Evolutionary conservation across 92 coral and sea anemone species (phyloP), one percentile per base, ranked within the genome.

Genomic region (Pocillopora meandrina): DNA sequence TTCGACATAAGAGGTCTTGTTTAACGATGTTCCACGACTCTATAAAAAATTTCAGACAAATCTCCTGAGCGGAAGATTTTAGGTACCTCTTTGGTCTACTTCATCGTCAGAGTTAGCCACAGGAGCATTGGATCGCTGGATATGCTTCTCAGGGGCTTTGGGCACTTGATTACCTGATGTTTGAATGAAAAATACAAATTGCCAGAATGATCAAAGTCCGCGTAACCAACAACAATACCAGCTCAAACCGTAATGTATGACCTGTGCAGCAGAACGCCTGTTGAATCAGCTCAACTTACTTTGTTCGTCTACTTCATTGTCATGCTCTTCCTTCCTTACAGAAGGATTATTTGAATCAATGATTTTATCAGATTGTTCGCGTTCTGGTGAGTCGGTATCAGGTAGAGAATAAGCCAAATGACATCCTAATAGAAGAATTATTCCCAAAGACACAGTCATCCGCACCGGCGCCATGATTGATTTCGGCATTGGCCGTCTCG

Each of bases 381-480:
- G 35, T 55, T 19, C 47, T 12, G 0, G 9, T 34, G 69, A 65
- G 62, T 47, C 16, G 26, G 18, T 47, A n/a, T 59, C 33, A 42
- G 74, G 73, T 26, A n/a, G 11, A 52, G 86, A 62, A 52, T 16
- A 18, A 57, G 65, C 72, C 1, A 64, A 63, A 74, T 55, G 61
- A 56, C 62, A 23, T 20, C 15, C 20, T 59, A 74, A 52, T 72
- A 83, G 36, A 62, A 83, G 73, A 83, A 83, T 73, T 83, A 83
- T 83, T 72, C 86, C 86, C 79, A 83, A 83, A 47, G 67, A 74
- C 36, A 73, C 13, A 0, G 26, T 18, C 18, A 36, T 23, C 4
- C 23, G 26, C 23, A 61, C 26, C 7, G 86, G 60, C 94, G 94
- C 97, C 97, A 93, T 93, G 92, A 83, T 93, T 74, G 93, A 77